Evolutionary conservation across 2,797 vertebrate genomes (phyloP), one percentile per base, ranked within the genome.

Genomic region (Acanthornis magna): DNA sequence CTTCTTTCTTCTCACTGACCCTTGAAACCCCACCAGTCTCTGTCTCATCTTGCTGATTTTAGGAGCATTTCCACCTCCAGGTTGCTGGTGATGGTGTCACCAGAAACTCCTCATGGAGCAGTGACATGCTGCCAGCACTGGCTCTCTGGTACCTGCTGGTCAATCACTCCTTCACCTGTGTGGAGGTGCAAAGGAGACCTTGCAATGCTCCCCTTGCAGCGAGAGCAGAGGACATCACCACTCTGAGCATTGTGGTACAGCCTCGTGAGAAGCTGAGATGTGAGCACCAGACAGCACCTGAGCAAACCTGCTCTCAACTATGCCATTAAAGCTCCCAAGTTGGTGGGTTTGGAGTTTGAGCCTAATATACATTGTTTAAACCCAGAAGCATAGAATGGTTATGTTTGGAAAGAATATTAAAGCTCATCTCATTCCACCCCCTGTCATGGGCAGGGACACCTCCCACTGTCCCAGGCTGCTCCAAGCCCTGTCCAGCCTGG

Each of bases 401-500:
- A 23, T 11, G 30, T 40, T 42, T 66, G 30, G 47, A 78, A 90
- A 17, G 32, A 32, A 25, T 22, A 16, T 66, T 60, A 51, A 42
- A 66, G 34, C 3, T 60, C 19, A 5, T 10, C 3, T 25, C 22
- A 25, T 47, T 53, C 45, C 66, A 27, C 7, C 17, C 21, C 21
- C 36, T 43, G n/a, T 45, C 53, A 23, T 8, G 4, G 43, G 10
- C 78, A 76, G 50, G n/a, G 25, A 32, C 32, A 7, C 1, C 9
- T 66, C 32, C 34, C 47, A 42, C 13, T 10, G 1, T 0, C 0
- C 60, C 34, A 36, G 5, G 5, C 1, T 26, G 34, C 7, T 47
- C 1, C 17, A 45, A 58, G 6, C 10, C 23, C 21, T 0, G 0
- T 53, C 9, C 53, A 78, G 0, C 27, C 11, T 25, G 27, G 19